Evolutionary conservation across 2,113 vertebrate species (phyloP).

Genomic region (Alexandromys fortis): DNA sequence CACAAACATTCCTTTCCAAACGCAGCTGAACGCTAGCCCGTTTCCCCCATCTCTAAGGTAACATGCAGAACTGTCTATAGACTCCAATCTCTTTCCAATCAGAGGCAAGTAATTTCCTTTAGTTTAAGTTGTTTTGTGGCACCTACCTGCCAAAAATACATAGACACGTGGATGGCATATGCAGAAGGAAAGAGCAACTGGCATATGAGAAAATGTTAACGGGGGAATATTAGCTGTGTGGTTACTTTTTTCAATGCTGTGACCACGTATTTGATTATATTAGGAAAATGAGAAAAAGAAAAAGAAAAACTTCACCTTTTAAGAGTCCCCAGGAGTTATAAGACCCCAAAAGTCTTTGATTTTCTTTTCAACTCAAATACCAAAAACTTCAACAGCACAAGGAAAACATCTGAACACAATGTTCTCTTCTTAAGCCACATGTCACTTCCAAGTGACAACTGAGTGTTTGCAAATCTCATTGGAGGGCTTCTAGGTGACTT

Average conservation of each 20-base stretch:
- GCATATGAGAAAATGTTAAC: neutral
- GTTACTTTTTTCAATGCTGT: neutral
- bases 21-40: neutral
- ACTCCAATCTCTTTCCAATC: neutral
- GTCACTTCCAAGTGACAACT: neutral
- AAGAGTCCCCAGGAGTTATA: neutral
- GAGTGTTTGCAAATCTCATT: neutral
- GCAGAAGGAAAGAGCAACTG: neutral
- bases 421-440: conserved; percentile 16
- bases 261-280: neutral
- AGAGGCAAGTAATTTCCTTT: neutral
- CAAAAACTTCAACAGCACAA: neutral
- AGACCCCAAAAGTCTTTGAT: neutral
- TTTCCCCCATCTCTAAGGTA: neutral
- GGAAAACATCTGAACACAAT: neutral
- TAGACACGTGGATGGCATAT: too few species aligned
- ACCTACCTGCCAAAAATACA: neutral
- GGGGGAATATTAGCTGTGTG: neutral
- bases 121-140: neutral
- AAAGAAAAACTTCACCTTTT: neutral
- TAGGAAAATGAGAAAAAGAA: neutral
- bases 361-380: neutral
- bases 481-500: neutral
- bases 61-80: too few species aligned
- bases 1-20: neutral